Base-by-base conservation (phyloP, 1,140 invertebrate genomes). In the Thaumatotibia leucotreta region DNA sequence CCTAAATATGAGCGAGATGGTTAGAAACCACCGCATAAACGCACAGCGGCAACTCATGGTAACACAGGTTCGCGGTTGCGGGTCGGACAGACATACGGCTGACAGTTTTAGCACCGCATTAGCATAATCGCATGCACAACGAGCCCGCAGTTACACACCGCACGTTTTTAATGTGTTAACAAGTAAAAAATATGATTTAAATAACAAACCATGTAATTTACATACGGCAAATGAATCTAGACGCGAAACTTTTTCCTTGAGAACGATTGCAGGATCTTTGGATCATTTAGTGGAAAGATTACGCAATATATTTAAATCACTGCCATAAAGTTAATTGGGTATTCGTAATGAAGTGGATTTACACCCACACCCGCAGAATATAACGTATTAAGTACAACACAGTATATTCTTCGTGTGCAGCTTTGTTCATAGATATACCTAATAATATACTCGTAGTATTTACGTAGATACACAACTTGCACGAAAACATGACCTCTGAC, bases 141-240 rank as follows among this genome's bases (percentile, higher is more conserved):
- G 52, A 58, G 52, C 52, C n/a, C 50, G n/a, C 52, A 58, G 52
- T 58, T 58, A 58, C 52, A 23, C 49, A 14, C 50, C 50, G 50
- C 52, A 27, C 52, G 23, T 58, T 45, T 58, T 58, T 58, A n/a
- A 52, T 52, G 20, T 52, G 17, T 58, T 29, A 17, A 31, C 52
- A 58, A 17, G 52, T n/a, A 58, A 58, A 58, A 58, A 58, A 58
- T 58, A 58, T 58, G 52, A 58, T 58, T 58, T 58, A 58, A 58
- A 24, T 24, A 58, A 58, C 52, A 58, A 58, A 27, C 52, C 23
- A 17, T 6, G 24, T 58, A 23, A 58, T 58, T 58, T 58, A 17
- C 29, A 58, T 27, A 29, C 24, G 23, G 11, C 29, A 58, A 58
- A 58, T 58, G 27, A 58, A 24, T 31, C 52, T 58, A 58, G 52